These are phyloP conservation scores for Crax fasciolata DNA, from an alignment of 2,797 vertebrate species.

Conservation along the genomic window DNA sequence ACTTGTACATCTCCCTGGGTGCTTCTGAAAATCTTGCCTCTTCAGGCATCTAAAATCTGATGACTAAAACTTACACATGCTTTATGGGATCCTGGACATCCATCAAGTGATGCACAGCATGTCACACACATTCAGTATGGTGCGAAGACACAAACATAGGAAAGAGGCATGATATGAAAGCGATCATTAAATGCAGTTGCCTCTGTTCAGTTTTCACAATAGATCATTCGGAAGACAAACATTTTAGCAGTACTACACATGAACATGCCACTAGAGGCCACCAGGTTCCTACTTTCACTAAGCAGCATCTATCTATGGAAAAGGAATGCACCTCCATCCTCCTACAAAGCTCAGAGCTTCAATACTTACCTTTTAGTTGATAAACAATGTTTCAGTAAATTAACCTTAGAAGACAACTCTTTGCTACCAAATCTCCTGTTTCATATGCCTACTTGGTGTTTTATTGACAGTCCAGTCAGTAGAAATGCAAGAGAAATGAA, in stretches of 20 bases:
- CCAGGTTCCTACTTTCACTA: not conserved
- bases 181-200: not conserved
- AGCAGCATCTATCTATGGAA: not conserved
- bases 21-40: not conserved
- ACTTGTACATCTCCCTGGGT: not conserved
- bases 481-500: not conserved
- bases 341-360: not conserved
- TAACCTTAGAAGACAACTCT: not conserved
- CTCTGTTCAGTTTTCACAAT: not conserved
- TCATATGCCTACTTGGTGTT: not conserved
- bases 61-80: not conserved
- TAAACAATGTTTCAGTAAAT: not conserved
- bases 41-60: not conserved
- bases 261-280: constrained; percentile 60
- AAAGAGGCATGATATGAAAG: not conserved
- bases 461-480: not conserved
- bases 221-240: not conserved
- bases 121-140: accelerated
- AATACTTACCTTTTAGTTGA: not conserved
- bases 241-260: not conserved
- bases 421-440: not conserved
- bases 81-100: not conserved
- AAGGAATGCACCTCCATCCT: not conserved
- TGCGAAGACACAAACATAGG: not conserved
- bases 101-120: not conserved